phyloP scores from a whole-genome alignment of 2,113 vertebrate species.

The Oncorhynchus clarkii region DNA sequence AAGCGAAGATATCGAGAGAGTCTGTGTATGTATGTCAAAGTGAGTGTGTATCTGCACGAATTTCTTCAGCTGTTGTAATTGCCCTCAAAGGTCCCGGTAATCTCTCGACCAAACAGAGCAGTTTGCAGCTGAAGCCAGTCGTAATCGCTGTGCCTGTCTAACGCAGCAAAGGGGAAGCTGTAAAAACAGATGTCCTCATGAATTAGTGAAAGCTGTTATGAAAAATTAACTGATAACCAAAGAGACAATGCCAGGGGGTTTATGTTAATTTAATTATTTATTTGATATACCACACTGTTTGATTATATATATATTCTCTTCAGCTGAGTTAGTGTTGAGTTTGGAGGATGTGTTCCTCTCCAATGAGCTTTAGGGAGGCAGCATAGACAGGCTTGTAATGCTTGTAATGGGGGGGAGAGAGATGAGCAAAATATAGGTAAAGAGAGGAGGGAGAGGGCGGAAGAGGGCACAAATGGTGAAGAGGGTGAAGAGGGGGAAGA shows the following conservation, averaged over 20 bases:
- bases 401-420: not conserved
- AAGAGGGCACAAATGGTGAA: too few species aligned
- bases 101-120: slow-evolving; percentile 26
- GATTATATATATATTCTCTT: slow-evolving; percentile 16
- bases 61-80: not conserved
- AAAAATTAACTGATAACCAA: slow-evolving; percentile 65
- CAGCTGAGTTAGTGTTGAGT: slow-evolving; percentile 9
- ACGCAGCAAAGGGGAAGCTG: slow-evolving; percentile 48
- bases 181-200: slow-evolving; percentile 73
- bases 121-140: slow-evolving; percentile 58
- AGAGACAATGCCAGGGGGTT: slow-evolving; percentile 57
- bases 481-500: too few species aligned
- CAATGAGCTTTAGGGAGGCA: not conserved
- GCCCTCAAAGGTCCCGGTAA: slow-evolving; percentile 4
- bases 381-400: not conserved
- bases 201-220: slow-evolving; percentile 66
- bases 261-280: slow-evolving; percentile 62
- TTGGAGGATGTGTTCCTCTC: not conserved
- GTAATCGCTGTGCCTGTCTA: slow-evolving; percentile 40
- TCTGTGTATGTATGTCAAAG: not conserved
- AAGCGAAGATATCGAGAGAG: not conserved
- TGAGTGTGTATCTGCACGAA: slow-evolving; percentile 4
- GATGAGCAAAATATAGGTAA: not conserved
- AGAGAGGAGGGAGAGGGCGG: too few species aligned
- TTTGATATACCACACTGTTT: slow-evolving; percentile 56